Conservation (phyloP, 30 jellyfish, hydroid and myxozoan genomes). For the Sanderia malayensis region DNA sequence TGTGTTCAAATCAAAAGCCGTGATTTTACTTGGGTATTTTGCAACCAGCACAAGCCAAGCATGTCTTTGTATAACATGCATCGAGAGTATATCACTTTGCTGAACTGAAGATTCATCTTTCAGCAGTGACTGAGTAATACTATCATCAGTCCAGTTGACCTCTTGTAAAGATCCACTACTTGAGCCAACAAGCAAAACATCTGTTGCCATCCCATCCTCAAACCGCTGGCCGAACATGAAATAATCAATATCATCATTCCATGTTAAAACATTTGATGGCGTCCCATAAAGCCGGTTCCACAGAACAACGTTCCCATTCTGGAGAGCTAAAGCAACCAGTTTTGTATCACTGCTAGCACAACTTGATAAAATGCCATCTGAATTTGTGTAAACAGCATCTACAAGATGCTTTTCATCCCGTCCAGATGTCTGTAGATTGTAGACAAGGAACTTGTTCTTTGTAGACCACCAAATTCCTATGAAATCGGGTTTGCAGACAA, state of each 20-base stretch:
- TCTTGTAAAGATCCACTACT: slow-evolving; percentile 11
- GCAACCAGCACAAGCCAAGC: slow-evolving; percentile 43
- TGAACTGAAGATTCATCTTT: slow-evolving; percentile 16
- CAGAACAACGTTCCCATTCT: slow-evolving; percentile 14
- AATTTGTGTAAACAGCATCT: slow-evolving; percentile 31
- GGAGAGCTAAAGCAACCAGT: slow-evolving; percentile 27
- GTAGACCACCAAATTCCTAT: slow-evolving; percentile 54
- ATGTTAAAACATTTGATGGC: slow-evolving; percentile 22
- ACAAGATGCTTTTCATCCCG: slow-evolving; percentile 25
- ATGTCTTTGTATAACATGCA: neutral
- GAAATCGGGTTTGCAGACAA: slow-evolving; percentile 17
- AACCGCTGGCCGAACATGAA: slow-evolving; percentile 21
- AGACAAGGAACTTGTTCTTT: slow-evolving; percentile 24
- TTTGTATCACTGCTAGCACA: slow-evolving; percentile 44
- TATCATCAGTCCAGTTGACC: slow-evolving; percentile 1
- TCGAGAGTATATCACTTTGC: slow-evolving; percentile 6
- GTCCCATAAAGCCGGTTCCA: slow-evolving; percentile 28
- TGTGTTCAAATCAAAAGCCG: slow-evolving; percentile 25
- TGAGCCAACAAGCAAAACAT: slow-evolving; percentile 20
- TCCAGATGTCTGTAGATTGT: slow-evolving; percentile 40
- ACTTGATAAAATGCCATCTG: slow-evolving; percentile 33
- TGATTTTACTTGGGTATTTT: slow-evolving; percentile 21
- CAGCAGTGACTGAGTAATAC: neutral
- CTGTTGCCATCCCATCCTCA: neutral
- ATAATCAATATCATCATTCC: slow-evolving; percentile 6